Conservation (phyloP, 2,113 vertebrate genomes). For the Parus major region DNA sequence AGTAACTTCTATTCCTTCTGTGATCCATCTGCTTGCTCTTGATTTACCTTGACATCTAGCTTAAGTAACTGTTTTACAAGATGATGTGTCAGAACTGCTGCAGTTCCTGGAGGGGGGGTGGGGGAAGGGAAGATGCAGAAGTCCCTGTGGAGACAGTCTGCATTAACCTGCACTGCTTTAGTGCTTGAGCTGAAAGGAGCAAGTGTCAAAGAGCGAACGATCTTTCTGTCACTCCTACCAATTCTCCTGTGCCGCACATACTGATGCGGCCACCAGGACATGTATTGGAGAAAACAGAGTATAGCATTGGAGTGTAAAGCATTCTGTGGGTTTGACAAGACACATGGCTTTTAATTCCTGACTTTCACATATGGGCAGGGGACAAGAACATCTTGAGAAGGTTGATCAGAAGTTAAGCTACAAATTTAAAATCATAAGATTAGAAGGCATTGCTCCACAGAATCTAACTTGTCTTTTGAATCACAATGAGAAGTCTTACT, state of each 20-base stretch:
- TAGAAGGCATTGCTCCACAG: not conserved
- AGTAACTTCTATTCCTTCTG: not conserved
- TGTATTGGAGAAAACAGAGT: not conserved
- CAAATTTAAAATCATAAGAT: not conserved
- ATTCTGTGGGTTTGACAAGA: not conserved
- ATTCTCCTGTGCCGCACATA: not conserved
- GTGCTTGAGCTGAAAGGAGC: not conserved
- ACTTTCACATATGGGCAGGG: not conserved
- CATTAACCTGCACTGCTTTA: not conserved
- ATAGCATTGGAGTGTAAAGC: not conserved
- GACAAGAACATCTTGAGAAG: not conserved
- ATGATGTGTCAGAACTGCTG: not conserved
- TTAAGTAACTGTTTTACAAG: not conserved
- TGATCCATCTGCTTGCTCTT: not conserved
- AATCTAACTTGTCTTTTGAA: not conserved
- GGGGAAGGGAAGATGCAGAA: not conserved
- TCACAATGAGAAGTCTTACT: not conserved
- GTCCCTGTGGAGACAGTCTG: not conserved
- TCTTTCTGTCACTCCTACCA: not conserved
- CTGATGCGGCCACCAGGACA: not conserved
- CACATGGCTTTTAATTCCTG: not conserved
- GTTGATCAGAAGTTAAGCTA: not conserved
- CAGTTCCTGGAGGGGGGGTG: not conserved
- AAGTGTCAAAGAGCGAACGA: not conserved
- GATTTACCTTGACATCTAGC: not conserved